Percentiles rank a stretch among this genome's conserved stretches.
These are phyloP conservation scores for Drosophila mettleri DNA, from an alignment of 2,888 invertebrate species.

Conservation along the genomic window DNA sequence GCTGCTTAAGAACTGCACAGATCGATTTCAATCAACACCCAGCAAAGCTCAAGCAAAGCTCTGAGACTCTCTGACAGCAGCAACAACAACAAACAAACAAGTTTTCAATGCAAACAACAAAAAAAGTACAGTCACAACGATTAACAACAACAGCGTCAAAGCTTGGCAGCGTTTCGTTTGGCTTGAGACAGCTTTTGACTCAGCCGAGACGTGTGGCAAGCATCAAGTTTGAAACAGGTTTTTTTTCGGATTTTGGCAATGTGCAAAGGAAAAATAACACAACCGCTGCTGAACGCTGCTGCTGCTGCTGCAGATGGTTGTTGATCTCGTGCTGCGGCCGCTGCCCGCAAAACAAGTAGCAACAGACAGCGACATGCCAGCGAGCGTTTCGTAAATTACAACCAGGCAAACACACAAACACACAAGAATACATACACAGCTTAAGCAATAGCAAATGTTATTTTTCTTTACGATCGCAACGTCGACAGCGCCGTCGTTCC, in stretches of 20 bases:
- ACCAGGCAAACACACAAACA: conserved; percentile 34
- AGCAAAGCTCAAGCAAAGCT: conserved; percentile 35
- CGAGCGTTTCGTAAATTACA: conserved; percentile 76
- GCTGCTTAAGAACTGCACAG: conserved; percentile 33
- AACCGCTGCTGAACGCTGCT: conserved; percentile 13
- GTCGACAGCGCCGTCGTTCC: conserved; percentile 43
- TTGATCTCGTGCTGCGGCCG: conserved; percentile 65
- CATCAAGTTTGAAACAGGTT: conserved; percentile 70
- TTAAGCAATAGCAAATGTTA: conserved; percentile 20
- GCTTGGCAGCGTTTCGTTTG: conserved; percentile 50
- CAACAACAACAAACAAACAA: conserved; percentile 57
- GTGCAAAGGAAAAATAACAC: too few species aligned
- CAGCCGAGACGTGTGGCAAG: conserved; percentile 76
- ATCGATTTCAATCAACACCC: conserved; percentile 73
- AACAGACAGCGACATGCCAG: conserved; percentile 69
- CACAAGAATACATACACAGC: conserved; percentile 11
- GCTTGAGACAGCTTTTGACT: conserved; percentile 73
- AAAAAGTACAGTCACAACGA: conserved; percentile 75
- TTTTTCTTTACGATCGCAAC: conserved; percentile 52
- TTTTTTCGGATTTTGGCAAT: conserved; percentile 72
- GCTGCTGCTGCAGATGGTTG: conserved; percentile 63
- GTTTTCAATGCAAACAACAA: conserved; percentile 69
- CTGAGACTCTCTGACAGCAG: conserved; percentile 23
- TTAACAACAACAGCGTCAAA: conserved; percentile 70
- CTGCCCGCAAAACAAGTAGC: conserved; percentile 66